Conservation (phyloP, 2,888 invertebrate species). For the Notodonta dromedarius region DNA sequence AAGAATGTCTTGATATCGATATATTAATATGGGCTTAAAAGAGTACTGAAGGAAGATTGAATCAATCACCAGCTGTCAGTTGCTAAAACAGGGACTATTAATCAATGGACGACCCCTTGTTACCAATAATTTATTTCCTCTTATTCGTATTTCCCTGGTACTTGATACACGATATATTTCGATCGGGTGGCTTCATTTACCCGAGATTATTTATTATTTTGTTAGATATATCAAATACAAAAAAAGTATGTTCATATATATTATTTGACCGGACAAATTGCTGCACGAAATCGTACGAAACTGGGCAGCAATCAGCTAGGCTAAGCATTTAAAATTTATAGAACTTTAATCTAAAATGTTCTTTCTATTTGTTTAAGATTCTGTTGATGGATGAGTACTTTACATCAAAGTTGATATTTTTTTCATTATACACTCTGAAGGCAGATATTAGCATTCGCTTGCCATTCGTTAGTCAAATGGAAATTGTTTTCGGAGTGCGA, state of each 20-base stretch:
- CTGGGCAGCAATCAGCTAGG: too few relatives aligned
- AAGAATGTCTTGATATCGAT: too few relatives aligned
- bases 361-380: not conserved
- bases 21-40: too few relatives aligned
- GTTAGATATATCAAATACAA: too few relatives aligned
- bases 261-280: too few relatives aligned
- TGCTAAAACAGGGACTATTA: constrained; percentile 14
- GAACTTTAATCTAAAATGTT: too few relatives aligned
- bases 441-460: not conserved
- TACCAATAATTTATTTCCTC: constrained; percentile 5
- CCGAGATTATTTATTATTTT: too few relatives aligned
- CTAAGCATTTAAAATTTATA: too few relatives aligned
- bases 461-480: not conserved
- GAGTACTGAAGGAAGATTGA: not conserved
- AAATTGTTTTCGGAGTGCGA: not conserved
- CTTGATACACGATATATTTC: not conserved
- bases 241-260: too few relatives aligned
- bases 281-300: too few relatives aligned
- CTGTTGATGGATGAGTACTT: constrained; percentile 12
- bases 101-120: constrained; percentile 13
- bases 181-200: not conserved
- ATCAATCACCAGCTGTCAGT: not conserved
- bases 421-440: constrained; percentile 12
- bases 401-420: constrained; percentile 20
- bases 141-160: constrained; percentile 7